Conservation (phyloP, 2,888 invertebrate species). For the Elysia crispata region DNA sequence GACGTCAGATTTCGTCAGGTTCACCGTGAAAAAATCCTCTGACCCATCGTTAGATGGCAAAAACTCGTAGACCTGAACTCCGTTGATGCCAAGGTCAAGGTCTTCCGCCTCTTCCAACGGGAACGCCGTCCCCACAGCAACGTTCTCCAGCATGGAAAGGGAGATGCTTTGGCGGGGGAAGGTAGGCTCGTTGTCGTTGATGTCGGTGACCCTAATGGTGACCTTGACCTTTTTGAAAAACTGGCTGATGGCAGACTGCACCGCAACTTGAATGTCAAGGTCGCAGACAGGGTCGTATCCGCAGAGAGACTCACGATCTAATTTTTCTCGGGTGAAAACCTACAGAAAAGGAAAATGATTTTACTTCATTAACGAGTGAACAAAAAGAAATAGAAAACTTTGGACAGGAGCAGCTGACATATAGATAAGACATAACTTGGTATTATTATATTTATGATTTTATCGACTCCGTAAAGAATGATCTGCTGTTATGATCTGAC, state of each 20-base stretch:
- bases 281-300: constrained; percentile 57
- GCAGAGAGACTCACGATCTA: constrained; percentile 66
- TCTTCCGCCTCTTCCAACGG: constrained; percentile 63
- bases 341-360: neutral
- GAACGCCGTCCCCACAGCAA: constrained; percentile 59
- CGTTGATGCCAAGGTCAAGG: constrained; percentile 62
- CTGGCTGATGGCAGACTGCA: constrained; percentile 62
- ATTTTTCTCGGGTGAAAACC: constrained; percentile 78
- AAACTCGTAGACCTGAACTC: constrained; percentile 60
- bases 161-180: constrained; percentile 57
- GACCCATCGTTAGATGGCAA: constrained; percentile 57
- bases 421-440: too few species aligned
- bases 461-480: too few species aligned
- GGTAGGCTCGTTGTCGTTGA: constrained; percentile 72
- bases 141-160: constrained; percentile 64
- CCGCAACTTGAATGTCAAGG: constrained; percentile 63
- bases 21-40: constrained; percentile 53
- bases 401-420: too few species aligned
- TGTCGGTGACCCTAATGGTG: constrained; percentile 66
- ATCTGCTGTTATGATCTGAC: too few species aligned
- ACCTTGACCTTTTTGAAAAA: constrained; percentile 68
- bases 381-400: too few species aligned
- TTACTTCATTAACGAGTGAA: too few species aligned
- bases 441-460: too few species aligned
- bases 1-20: constrained; percentile 60